Base-by-base conservation (phyloP, 2,797 vertebrate species). In the Pseudochirops cupreus region DNA sequence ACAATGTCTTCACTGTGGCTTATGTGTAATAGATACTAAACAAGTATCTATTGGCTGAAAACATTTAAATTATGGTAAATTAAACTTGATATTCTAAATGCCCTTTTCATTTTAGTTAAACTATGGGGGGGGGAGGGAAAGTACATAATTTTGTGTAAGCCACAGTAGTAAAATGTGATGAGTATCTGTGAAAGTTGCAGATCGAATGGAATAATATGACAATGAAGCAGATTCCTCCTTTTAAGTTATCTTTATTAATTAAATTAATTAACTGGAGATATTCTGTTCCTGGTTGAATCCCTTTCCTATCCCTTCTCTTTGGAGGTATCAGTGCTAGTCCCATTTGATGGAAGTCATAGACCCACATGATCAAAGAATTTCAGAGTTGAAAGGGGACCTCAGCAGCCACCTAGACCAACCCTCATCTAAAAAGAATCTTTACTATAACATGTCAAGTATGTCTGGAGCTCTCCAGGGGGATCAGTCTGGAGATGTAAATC, bases 151-250 rank as follows among this genome's bases (percentile, higher is more conserved):
- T 39, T 82, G 5, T 11, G 0, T 46, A 39, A 28, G 16, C 9
- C 57, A 89, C 3, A 1, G 50, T 74, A 52, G 21, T 7, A 5
- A 82, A 89, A 95, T 21, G 2, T 50, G 91, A 53, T 3, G 0
- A 13, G 0, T 31, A n/a, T 13, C 52, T 82, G 82, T 67, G 62
- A 13, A 56, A 52, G 33, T 3, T 52, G 31, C 3, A 33, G 0
- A 31, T 54, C 31, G 21, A 55, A 7, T 0, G 0, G 46, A 54
- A 56, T 0, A 10, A n/a, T 0, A 0, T 59, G 62, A 13, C 0
- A 4, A 26, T 1, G 1, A 28, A 62, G 0, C 39, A 74, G 50
- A 31, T 16, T 31, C 0, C 2, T 50, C 50, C 2, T 46, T 91
- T 57, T n/a, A 52, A 21, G 67, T 28, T 5, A 4, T 16, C 13